Base-by-base conservation (phyloP, 2,797 vertebrate genomes). In the Cetoscarus ocellatus region DNA sequence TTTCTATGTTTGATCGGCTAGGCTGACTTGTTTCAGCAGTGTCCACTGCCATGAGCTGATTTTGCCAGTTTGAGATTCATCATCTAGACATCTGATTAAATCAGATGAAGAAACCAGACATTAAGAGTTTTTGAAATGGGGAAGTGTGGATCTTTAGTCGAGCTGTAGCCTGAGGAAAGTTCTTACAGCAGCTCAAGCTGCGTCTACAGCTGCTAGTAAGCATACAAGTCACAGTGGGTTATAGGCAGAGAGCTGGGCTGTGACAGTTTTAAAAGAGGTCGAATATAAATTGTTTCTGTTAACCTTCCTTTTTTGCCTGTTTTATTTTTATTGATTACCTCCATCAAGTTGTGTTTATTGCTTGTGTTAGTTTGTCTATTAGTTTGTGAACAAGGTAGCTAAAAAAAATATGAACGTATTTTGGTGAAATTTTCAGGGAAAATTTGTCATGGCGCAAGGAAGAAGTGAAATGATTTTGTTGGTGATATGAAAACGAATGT, bases 31-130 rank as follows among this genome's bases (percentile, higher is more conserved):
- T 55, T 34, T 51, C 45, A 75, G 0, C 55, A 52, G 18, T 50
- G 34, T 15, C 15, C 35, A 5, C 44, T 27, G 27, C 27, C 27
- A 27, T 27, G 27, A 27, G 27, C 43, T 54, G 56, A 65, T 52
- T 49, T 64, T 6, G 27, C 27, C 61, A 70, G 65, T 51, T 65
- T 61, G 39, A 60, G 51, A 47, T 75, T 75, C 73, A 73, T 83
- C 68, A 70, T 63, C 35, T 58, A 72, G 61, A 66, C 67, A 54
- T 51, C 3, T 0, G 61, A 72, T 72, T 44, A 72, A 66, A 51
- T 51, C 5, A 1, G 57, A 72, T 72, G 48, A 72, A 66, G 57
- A 72, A 52, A 61, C n/a, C n/a, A 68, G 64, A 39, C 44, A 1
- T 18, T 42, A 48, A 53, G 58, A 67, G 43, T 66, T 63, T 70